Evolutionary conservation across 2,888 invertebrate species (phyloP), one percentile per base, ranked within the genome.

Genomic region (Dasysyrphus tricinctus): DNA sequence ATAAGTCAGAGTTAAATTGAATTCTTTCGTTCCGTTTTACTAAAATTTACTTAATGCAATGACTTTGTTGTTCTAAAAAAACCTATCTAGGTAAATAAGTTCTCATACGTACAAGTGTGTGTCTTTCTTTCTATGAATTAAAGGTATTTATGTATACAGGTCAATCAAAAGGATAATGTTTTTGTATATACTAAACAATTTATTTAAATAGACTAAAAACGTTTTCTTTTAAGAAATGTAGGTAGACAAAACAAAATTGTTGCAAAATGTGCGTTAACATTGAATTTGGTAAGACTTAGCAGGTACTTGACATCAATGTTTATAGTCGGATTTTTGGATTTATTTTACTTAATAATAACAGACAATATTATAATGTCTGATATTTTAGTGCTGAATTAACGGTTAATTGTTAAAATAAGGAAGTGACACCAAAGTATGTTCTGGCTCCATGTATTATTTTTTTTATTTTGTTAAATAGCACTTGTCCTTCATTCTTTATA

Each of bases 401-500:
- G 16, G 39, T 24, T 19, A 39, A 59, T 14, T 39, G 12, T 7
- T 37, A 19, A 12, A 37, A 51, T 37, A 67, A 57, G 76, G 76
- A 76, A 76, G 57, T 76, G 47, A 44, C 37, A 49, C n/a, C 24
- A 34, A 57, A 59, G 24, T 61, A 39, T n/a, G 19, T 19, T 34
- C 19, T 61, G 24, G 19, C 19, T 3, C 12, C 14, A 37, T 37
- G 6, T 34, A 42, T 57, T 39, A 32, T n/a, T 44, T 47, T 42
- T 14, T 42, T 0, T 39, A 11, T 24, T 16, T 16, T n/a, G 34
- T 12, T 9, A 5, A 70, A 32, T 63, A 73, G 59, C 81, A 77
- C 81, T 57, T 65, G 81, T 81, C 77, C 81, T 77, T 72, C 81
- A 77, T 59, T 56, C 6, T 67, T 49, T 34, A 67, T 65, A 39